Conservation (phyloP, 2,113 vertebrate genomes). For the Syrmaticus mikado region DNA sequence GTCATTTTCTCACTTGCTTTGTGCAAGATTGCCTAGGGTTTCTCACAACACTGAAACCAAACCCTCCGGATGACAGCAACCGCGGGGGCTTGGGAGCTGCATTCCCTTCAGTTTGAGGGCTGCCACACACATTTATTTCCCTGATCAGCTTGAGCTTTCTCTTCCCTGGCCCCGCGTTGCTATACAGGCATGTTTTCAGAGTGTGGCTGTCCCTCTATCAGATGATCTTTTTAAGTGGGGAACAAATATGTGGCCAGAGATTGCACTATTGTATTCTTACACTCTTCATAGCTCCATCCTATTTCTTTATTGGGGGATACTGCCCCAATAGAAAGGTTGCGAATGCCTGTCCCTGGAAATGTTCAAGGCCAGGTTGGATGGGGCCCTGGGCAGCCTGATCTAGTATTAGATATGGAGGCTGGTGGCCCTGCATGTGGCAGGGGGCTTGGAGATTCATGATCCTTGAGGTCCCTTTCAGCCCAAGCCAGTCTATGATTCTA, state of each 20-base stretch:
- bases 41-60: conserved; percentile 64
- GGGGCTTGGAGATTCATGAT: too few relatives aligned
- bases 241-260: neutral
- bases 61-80: conserved; percentile 13
- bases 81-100: neutral
- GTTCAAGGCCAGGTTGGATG: too few relatives aligned
- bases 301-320: neutral
- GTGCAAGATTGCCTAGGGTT: conserved; percentile 40
- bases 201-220: neutral
- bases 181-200: neutral
- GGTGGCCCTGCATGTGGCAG: too few relatives aligned
- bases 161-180: neutral
- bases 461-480: too few relatives aligned
- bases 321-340: too few relatives aligned
- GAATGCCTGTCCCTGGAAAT: too few relatives aligned
- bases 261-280: neutral
- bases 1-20: conserved; percentile 69
- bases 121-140: neutral
- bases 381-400: too few relatives aligned
- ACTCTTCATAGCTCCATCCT: neutral
- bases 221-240: neutral
- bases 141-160: neutral
- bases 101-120: neutral
- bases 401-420: too few relatives aligned
- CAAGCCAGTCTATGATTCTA: too few relatives aligned